phyloP scores from a whole-genome alignment of 2,113 vertebrate species.

The Callipepla squamata region DNA sequence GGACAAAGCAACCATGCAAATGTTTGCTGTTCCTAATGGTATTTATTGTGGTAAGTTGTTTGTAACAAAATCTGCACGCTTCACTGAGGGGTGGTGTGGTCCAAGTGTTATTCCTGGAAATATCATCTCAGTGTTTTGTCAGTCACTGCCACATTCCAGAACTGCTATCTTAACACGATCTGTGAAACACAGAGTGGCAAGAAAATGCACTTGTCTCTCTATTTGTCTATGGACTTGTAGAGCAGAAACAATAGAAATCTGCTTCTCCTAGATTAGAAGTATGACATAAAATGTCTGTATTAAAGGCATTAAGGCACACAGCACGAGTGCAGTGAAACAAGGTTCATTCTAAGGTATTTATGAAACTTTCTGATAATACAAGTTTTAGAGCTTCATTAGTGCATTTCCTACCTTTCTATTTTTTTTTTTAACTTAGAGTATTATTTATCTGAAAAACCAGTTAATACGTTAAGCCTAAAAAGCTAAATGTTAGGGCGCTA shows the following conservation, averaged over 20 bases:
- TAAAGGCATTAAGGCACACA: neutral
- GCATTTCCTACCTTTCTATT: neutral
- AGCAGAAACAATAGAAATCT: neutral
- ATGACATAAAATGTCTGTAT: neutral
- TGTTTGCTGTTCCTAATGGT: constrained; percentile 73
- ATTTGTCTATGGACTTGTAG: neutral
- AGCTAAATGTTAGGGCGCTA: neutral
- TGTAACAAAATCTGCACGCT: constrained; percentile 67
- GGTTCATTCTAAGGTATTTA: neutral
- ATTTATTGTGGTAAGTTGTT: constrained; percentile 72
- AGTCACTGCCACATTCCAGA: neutral
- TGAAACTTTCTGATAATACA: neutral
- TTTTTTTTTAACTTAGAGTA: neutral
- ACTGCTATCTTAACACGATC: neutral
- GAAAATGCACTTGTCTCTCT: neutral
- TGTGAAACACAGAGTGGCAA: neutral
- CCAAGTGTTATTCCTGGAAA: constrained; percentile 70
- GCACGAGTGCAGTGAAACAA: neutral
- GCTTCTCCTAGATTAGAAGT: neutral
- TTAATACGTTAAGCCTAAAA: neutral
- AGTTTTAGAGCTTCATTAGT: neutral
- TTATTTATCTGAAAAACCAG: neutral
- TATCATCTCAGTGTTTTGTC: constrained; percentile 62
- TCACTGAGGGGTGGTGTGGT: constrained; percentile 42
- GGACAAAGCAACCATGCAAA: constrained; percentile 73